Conservation (phyloP, 1,140 invertebrate genomes). For the roundworm (Caenorhabditis elegans) region DNA sequence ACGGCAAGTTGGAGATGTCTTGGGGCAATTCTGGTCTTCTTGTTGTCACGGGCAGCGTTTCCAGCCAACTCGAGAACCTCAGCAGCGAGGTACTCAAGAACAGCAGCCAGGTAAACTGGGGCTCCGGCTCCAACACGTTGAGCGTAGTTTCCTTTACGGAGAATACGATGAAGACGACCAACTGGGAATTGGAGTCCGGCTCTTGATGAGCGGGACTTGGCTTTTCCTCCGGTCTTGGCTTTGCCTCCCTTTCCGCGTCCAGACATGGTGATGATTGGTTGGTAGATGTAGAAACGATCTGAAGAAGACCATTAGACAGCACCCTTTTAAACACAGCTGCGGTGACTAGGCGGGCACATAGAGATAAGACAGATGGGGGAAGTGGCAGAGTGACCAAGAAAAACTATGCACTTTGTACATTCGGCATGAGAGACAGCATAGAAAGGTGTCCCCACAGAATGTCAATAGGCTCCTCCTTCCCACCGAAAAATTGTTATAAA, state of each 20-base stretch:
- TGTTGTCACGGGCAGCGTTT: slow-evolving; percentile 70
- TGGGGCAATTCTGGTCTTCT: slow-evolving; percentile 76
- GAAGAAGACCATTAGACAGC: too few relatives aligned
- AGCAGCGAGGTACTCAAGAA: slow-evolving; percentile 71
- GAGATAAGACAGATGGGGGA: too few relatives aligned
- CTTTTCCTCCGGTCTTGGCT: slow-evolving; percentile 68
- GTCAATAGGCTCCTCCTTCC: too few relatives aligned
- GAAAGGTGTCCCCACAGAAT: too few relatives aligned
- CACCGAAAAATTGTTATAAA: too few relatives aligned
- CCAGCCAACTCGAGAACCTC: slow-evolving; percentile 76
- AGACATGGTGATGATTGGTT: too few relatives aligned
- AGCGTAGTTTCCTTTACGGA: slow-evolving; percentile 74
- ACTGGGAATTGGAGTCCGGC: slow-evolving; percentile 77
- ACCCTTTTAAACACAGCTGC: too few relatives aligned
- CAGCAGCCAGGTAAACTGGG: slow-evolving; percentile 76
- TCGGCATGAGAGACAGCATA: too few relatives aligned
- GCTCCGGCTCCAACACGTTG: slow-evolving; percentile 75
- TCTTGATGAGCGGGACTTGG: slow-evolving; percentile 72
- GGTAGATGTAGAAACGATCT: too few relatives aligned
- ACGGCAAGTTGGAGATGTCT: slow-evolving; percentile 81
- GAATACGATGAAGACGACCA: slow-evolving; percentile 74
- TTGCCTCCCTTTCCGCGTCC: slow-evolving; percentile 69
- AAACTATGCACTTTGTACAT: too few relatives aligned
- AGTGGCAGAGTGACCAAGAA: too few relatives aligned
- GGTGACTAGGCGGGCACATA: too few relatives aligned